Conservation (phyloP, 2,888 invertebrate species). For the Leptinotarsa tumamoca region DNA sequence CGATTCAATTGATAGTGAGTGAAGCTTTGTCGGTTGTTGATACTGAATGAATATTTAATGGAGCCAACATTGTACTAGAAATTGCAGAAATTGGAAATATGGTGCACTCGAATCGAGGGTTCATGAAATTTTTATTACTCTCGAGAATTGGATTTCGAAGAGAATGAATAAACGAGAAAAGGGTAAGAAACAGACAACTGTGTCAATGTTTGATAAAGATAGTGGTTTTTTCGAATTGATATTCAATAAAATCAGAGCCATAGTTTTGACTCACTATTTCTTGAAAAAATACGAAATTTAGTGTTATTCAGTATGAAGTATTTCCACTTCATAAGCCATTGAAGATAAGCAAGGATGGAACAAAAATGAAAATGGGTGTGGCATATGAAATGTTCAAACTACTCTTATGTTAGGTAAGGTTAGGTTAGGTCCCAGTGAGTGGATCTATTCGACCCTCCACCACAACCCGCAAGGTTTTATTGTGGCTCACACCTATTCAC, state of each 20-base stretch:
- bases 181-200: background rate
- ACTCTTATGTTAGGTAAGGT: too few species aligned
- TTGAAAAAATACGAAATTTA: too few species aligned
- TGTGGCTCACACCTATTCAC: too few species aligned
- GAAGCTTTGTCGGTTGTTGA: background rate
- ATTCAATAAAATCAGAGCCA: background rate
- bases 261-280: too few species aligned
- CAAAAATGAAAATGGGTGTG: too few species aligned
- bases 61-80: background rate
- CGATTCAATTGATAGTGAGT: background rate
- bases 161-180: background rate
- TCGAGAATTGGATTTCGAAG: background rate
- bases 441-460: too few species aligned
- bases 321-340: too few species aligned
- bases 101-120: background rate
- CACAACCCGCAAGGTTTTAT: too few species aligned
- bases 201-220: background rate
- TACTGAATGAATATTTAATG: background rate
- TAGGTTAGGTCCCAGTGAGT: too few species aligned
- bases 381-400: too few species aligned
- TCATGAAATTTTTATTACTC: background rate
- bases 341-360: too few species aligned
- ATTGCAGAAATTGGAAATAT: slow-evolving; percentile 3
- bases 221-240: background rate
- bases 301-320: too few species aligned